A percentile compares a stretch with the other conserved stretches of the same genome.
These are phyloP conservation scores for Acanthacorydalis orientalis DNA, from an alignment of 2,888 invertebrate genomes.

Conservation along the genomic window DNA sequence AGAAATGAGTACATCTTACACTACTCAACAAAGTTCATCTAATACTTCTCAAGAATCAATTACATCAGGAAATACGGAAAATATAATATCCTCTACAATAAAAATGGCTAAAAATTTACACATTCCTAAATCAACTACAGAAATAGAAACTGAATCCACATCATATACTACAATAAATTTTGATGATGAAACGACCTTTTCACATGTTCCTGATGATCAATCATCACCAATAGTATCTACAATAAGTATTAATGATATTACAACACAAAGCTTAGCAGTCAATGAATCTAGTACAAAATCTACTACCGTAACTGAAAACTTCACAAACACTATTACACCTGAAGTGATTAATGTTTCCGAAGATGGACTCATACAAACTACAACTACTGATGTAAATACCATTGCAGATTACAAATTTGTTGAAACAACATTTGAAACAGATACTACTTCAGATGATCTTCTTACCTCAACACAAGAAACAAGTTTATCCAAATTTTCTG, in stretches of 20 bases:
- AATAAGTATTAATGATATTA: conserved; percentile 17
- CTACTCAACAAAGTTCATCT: not conserved
- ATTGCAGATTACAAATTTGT: conserved; percentile 6
- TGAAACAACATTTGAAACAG: too few relatives aligned
- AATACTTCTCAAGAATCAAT: conserved; percentile 16
- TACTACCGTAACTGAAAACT: too few relatives aligned
- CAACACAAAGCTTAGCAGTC: conserved; percentile 20
- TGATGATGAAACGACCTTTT: conserved; percentile 12
- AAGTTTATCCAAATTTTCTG: too few relatives aligned
- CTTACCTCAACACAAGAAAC: too few relatives aligned
- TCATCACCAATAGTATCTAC: conserved; percentile 14
- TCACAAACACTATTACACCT: too few relatives aligned
- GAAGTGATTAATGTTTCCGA: too few relatives aligned
- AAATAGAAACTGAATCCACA: conserved; percentile 10
- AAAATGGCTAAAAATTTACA: conserved; percentile 13
- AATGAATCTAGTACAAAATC: too few relatives aligned
- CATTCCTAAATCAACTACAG: conserved; percentile 16
- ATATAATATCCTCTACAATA: conserved; percentile 16
- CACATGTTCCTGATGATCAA: not conserved
- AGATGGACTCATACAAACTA: conserved; percentile 7
- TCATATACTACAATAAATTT: conserved; percentile 6
- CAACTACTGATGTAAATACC: conserved; percentile 11
- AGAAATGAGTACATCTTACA: not conserved
- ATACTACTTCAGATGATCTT: too few relatives aligned
- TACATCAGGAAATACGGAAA: conserved; percentile 16